Evolutionary conservation across 1,140 invertebrate species (phyloP), one percentile per base, ranked within the genome.

Genomic region (Drosophila pectinifera): DNA sequence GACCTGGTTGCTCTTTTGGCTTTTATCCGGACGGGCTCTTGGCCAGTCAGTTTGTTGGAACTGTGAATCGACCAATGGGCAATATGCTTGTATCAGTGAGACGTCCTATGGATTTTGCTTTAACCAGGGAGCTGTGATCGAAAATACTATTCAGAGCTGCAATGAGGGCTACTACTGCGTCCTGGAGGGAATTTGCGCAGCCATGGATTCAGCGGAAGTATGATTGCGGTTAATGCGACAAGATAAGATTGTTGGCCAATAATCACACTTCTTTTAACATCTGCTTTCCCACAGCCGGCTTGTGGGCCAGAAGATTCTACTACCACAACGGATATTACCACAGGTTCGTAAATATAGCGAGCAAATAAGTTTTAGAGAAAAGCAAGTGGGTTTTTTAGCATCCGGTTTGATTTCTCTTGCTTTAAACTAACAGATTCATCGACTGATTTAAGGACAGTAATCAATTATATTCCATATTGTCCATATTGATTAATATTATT

Each of bases 61-160:
- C 48, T 88, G 83, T 24, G 26, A 42, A n/a, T 13, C 49, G 2
- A 79, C 79, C 2, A 45, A 42, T 14, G 4, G 0, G 0, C 43
- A 46, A 3, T 79, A 83, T 24, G 83, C 62, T 13, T 86, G 83
- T 46, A 2, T 86, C 2, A 65, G 51, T 56, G 82, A 86, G 51
- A 59, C 49, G n/a, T 38, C 42, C 5, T 79, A 20, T 26, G 82
- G 83, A 6, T 16, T 88, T 11, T 86, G 82, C 16, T 65, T 57
- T 14, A 16, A 8, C 13, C 14, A 34, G 24, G 31, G 5, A 0
- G 22, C 5, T 2, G 58, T 83, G 5, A 4, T 45, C 42, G 16
- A 49, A n/a, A 14, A 0, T 14, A 14, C 57, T 14, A 42, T 79
- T 4, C 1, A 4, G 1, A 4, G 16, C 16, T 86, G 82, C 48